Percentiles rank a stretch among this genome's conserved stretches.
Evolutionary conservation across 2,113 vertebrate genomes (phyloP).

Genomic region (Cettia cetti): DNA sequence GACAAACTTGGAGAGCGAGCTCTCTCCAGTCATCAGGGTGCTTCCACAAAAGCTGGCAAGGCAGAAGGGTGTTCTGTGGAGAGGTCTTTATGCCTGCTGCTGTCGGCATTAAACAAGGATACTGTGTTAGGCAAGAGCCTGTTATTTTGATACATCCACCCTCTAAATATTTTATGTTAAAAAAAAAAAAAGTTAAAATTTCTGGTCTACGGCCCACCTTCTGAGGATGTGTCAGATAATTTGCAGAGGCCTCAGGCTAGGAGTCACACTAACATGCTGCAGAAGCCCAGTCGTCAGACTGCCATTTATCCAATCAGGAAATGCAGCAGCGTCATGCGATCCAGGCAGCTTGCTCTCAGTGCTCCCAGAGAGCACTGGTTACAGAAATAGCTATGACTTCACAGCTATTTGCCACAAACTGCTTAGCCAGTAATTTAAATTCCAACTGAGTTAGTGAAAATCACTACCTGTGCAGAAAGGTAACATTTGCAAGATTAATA

Average conservation of each 20-base stretch:
- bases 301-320: not conserved
- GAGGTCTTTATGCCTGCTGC: not conserved
- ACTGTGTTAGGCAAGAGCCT: not conserved
- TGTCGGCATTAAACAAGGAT: not conserved
- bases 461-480: not conserved
- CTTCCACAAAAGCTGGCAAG: not conserved
- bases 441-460: not conserved
- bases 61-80: not conserved
- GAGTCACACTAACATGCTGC: accelerated
- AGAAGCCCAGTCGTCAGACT: not conserved
- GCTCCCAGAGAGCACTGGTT: not conserved
- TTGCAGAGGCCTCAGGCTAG: not conserved
- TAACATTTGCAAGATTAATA: not conserved
- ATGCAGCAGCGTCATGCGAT: not conserved
- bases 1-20: not conserved
- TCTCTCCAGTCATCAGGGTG: not conserved
- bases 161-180: not conserved
- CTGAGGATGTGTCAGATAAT: not conserved
- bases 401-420: not conserved
- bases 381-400: constrained; percentile 38
- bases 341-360: not conserved
- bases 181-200: not conserved
- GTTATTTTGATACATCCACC: too few relatives aligned
- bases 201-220: not conserved
- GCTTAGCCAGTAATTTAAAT: constrained; percentile 18